A percentile compares a stretch with the other conserved stretches of the same genome.
These are phyloP conservation scores for Macrochelys suwanniensis DNA, from an alignment of 2,797 vertebrate genomes.

Conservation along the genomic window DNA sequence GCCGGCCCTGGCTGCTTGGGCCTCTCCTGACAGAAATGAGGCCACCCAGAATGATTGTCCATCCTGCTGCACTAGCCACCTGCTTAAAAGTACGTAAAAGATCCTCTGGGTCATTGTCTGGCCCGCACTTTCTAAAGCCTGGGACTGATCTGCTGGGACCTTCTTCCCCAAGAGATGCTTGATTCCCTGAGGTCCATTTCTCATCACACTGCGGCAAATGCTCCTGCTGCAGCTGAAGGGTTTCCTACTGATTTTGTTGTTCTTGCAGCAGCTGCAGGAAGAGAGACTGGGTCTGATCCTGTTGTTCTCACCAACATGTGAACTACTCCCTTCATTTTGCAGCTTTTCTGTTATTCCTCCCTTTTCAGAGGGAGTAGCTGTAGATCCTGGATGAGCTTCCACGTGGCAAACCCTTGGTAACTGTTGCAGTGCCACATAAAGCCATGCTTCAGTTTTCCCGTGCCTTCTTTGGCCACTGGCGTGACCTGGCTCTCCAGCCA, in stretches of 20 bases:
- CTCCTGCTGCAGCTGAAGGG: neutral
- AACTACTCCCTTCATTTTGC: neutral
- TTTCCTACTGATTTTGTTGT: neutral
- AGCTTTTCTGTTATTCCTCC: neutral
- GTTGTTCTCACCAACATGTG: neutral
- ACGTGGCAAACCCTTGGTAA: neutral
- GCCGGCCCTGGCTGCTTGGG: too few relatives aligned
- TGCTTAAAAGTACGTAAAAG: neutral
- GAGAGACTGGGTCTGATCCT: neutral
- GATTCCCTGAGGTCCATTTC: neutral
- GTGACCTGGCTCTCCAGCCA: neutral
- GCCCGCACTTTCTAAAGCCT: neutral
- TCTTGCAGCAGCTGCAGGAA: neutral
- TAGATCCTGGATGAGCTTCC: neutral
- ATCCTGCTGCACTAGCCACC: neutral
- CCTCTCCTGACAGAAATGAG: neutral
- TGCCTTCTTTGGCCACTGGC: neutral
- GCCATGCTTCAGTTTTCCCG: neutral
- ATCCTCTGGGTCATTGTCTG: neutral
- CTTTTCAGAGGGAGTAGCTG: neutral
- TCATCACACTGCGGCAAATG: neutral
- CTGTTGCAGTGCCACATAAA: neutral
- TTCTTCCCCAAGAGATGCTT: neutral
- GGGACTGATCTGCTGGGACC: too few relatives aligned
- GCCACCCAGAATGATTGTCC: neutral